A percentile compares a stretch with the other conserved stretches of the same genome.
These are phyloP conservation scores for Lindbergichthys nudifrons DNA, from an alignment of 2,797 vertebrate genomes.

Conservation along the genomic window DNA sequence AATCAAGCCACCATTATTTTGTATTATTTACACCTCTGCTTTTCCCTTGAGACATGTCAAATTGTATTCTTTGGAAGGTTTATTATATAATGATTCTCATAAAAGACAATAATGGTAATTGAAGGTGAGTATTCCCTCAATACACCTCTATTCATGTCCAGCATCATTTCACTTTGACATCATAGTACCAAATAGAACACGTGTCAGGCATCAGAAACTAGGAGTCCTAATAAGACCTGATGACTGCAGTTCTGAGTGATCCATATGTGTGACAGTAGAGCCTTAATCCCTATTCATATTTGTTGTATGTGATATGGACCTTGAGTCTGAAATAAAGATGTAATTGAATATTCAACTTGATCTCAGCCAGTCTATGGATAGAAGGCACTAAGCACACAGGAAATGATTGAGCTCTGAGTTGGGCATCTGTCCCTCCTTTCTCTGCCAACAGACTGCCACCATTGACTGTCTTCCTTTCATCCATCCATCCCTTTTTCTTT, in stretches of 20 bases:
- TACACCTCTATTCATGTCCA: background rate
- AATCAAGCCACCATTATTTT: background rate
- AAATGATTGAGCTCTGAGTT: slow-evolving; percentile 54
- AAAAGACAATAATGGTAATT: background rate
- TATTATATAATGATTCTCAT: background rate
- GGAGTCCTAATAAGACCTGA: background rate
- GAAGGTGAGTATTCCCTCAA: background rate
- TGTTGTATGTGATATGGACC: too few species aligned
- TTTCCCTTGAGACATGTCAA: background rate
- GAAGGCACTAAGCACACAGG: slow-evolving; percentile 44
- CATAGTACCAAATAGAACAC: slow-evolving; percentile 18
- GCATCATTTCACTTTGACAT: background rate
- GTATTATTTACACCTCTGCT: slow-evolving; percentile 4
- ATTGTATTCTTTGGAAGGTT: background rate
- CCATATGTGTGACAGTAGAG: slow-evolving; percentile 45
- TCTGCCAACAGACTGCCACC: slow-evolving; percentile 72
- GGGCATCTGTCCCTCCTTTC: slow-evolving; percentile 40
- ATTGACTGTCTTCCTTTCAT: slow-evolving; percentile 52
- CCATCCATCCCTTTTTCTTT: slow-evolving; percentile 37
- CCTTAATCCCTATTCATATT: slow-evolving; percentile 43
- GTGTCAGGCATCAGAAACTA: too few species aligned
- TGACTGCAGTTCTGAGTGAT: slow-evolving; percentile 38
- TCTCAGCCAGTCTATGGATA: slow-evolving; percentile 42
- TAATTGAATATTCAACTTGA: slow-evolving; percentile 18
- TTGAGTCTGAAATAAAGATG: too few species aligned